phyloP scores from a whole-genome alignment of 2,797 vertebrate species.

The Podargus strigoides region DNA sequence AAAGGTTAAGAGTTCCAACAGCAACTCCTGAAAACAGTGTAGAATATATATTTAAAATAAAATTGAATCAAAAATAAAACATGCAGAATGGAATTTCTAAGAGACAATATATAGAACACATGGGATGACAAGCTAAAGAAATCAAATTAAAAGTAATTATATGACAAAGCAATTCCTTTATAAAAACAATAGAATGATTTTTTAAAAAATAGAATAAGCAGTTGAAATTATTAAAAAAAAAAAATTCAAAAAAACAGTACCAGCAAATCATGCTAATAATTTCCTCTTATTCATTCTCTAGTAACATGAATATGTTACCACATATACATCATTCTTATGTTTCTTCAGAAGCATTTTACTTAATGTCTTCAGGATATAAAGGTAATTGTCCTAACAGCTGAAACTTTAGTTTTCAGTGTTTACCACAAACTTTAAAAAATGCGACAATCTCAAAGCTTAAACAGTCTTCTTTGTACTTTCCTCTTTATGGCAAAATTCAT shows the following conservation, averaged over 20 bases:
- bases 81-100: neutral
- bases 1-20: neutral
- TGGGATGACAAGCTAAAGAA: neutral
- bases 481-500: neutral
- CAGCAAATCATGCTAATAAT: neutral
- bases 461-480: neutral
- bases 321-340: neutral
- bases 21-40: neutral
- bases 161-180: neutral
- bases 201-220: rapidly evolving
- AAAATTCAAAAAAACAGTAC: neutral
- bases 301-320: rapidly evolving
- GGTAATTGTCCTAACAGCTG: neutral
- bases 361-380: neutral
- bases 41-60: neutral
- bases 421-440: neutral
- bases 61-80: neutral
- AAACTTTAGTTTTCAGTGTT: neutral
- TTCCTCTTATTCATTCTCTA: neutral
- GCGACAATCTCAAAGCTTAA: neutral
- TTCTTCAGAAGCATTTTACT: neutral
- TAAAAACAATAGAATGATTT: neutral
- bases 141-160: neutral
- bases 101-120: neutral
- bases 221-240: neutral